A percentile compares a stretch with the other conserved stretches of the same genome.
Conservation (phyloP, 2,113 vertebrate genomes). For the Syrmaticus mikado region DNA sequence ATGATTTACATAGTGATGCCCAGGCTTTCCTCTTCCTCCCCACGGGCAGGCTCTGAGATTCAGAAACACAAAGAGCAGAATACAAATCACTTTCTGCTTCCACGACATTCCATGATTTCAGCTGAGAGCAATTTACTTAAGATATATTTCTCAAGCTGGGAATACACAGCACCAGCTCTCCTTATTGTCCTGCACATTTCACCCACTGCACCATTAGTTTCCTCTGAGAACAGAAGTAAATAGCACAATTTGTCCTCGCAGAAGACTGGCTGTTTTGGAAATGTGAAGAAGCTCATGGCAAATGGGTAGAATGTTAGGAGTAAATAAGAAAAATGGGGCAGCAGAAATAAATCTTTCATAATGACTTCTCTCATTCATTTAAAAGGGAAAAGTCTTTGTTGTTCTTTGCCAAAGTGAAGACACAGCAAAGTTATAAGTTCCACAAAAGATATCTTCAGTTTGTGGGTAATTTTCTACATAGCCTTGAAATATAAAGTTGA, state of each 20-base stretch:
- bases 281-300: slow-evolving; percentile 68
- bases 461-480: slow-evolving; percentile 7
- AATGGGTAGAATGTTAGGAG: slow-evolving; percentile 60
- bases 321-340: slow-evolving; percentile 72
- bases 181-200: slow-evolving; percentile 70
- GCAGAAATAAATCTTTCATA: slow-evolving; percentile 66
- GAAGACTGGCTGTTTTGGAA: slow-evolving; percentile 63
- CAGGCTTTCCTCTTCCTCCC: not conserved
- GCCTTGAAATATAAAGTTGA: slow-evolving; percentile 17
- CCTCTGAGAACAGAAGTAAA: slow-evolving; percentile 70
- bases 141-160: slow-evolving; percentile 57
- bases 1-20: not conserved
- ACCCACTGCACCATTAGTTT: slow-evolving; percentile 54
- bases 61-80: not conserved
- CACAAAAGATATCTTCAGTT: slow-evolving; percentile 35
- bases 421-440: slow-evolving; percentile 14
- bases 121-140: slow-evolving; percentile 57
- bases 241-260: slow-evolving; percentile 69
- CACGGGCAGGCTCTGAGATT: not conserved
- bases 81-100: not conserved
- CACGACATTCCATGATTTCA: slow-evolving; percentile 34
- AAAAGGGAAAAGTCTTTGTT: not conserved
- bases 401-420: slow-evolving; percentile 17
- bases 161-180: slow-evolving; percentile 37
- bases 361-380: slow-evolving; percentile 60